Evolutionary conservation across 2,797 vertebrate species (phyloP), one percentile per base, ranked within the genome.

Genomic region (Gymnopithys bicolor): DNA sequence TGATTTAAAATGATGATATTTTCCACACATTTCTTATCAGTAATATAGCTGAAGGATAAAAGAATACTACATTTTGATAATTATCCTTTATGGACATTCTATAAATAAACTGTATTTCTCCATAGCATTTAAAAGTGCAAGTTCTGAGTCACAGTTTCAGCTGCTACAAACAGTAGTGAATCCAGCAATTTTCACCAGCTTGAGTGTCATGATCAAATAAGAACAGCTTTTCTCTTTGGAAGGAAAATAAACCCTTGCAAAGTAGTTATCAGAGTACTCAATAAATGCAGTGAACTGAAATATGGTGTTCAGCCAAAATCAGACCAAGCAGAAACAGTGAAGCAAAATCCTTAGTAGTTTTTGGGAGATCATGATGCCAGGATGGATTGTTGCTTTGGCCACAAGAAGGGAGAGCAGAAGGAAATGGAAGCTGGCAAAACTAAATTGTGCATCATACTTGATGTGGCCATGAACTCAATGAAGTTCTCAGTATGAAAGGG

Each of bases 1-100:
- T 84, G 48, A 95, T 94, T 96, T 93, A 27, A 97, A 96, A 86
- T 60, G 25, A 94, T 96, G 93, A 93, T 91, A 49, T 87, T 94
- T 96, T 80, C 37, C 58, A 73, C 60, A 83, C 19, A 71, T 87
- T 93, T 71, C 21, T 4, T 82, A 71, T 78, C 81, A 81, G 55
- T 73, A 88, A 93, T 73, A 55, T 32, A 64, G 81, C 43, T 74
- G 62, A 90, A 78, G 21, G 51, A 90, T 87, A 81, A 70, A 71
- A 84, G 48, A 91, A 66, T 30, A 43, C 56, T 67, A 21, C 53
- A 70, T 81, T 87, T 88, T 63, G 27, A 87, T 76, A 89, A 74
- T 91, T 82, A 81, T 27, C 17, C 39, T 91, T 91, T 85, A 77
- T 74, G 77, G 87, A 70, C 66, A 51, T 63, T 93, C 30, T 76